These are phyloP conservation scores for Oreochromis niloticus DNA, from an alignment of 2,113 vertebrate species.

Conservation along the genomic window DNA sequence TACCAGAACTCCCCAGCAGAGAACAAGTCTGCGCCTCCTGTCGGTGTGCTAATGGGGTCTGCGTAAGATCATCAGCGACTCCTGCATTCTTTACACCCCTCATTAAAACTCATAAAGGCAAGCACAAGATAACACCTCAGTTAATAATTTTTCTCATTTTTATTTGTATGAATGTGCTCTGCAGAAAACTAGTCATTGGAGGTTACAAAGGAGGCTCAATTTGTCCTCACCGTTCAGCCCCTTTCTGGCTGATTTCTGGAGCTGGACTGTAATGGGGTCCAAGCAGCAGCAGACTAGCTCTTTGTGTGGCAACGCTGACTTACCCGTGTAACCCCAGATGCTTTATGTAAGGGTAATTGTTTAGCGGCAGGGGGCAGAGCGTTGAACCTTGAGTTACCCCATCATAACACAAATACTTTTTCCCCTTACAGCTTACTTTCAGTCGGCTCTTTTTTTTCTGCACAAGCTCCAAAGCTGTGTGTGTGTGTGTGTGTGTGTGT, in stretches of 20 bases:
- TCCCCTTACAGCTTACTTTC: not conserved
- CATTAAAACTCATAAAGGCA: not conserved
- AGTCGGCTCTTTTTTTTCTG: not conserved
- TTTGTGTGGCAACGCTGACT: slow-evolving; percentile 40
- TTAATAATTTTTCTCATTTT: not conserved
- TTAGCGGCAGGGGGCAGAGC: slow-evolving; percentile 29
- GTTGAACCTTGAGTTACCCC: slow-evolving; percentile 56
- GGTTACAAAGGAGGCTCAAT: not conserved
- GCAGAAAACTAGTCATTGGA: not conserved
- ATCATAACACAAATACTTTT: slow-evolving; percentile 39
- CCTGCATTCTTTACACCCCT: not conserved
- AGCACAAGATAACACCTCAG: not conserved
- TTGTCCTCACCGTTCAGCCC: not conserved
- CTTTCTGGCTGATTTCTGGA: slow-evolving; percentile 12
- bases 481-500: not conserved
- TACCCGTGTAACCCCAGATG: slow-evolving; percentile 24
- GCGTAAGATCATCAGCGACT: slow-evolving; percentile 16
- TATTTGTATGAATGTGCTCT: not conserved
- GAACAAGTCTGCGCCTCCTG: slow-evolving; percentile 63
- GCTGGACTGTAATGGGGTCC: not conserved
- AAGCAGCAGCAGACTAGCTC: not conserved
- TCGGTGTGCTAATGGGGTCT: slow-evolving; percentile 82
- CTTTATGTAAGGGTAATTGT: slow-evolving; percentile 43
- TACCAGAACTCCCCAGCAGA: slow-evolving; percentile 72
- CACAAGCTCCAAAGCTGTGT: fast-evolving